Conservation (phyloP, 2,888 invertebrate genomes). For the Sabellastarte sp. region DNA sequence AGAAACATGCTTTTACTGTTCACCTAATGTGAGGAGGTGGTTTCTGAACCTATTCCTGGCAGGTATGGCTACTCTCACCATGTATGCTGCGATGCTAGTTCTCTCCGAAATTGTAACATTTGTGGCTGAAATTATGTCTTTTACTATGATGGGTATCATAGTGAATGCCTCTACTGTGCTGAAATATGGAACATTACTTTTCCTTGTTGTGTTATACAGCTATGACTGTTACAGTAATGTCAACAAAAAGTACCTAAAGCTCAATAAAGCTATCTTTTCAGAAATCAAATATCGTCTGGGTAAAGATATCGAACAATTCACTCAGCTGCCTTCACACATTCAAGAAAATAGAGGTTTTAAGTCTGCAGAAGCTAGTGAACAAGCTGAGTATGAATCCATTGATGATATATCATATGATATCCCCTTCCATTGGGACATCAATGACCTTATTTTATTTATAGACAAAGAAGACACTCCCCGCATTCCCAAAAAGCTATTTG, state of each 20-base stretch:
- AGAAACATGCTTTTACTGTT: not conserved
- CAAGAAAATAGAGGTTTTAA: slow-evolving; percentile 31
- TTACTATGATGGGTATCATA: slow-evolving; percentile 57
- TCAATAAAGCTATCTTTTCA: slow-evolving; percentile 50
- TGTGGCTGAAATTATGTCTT: slow-evolving; percentile 21
- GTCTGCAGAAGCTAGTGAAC: slow-evolving; percentile 41
- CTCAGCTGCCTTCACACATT: slow-evolving; percentile 47
- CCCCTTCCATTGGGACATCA: slow-evolving; percentile 41
- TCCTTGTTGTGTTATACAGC: slow-evolving; percentile 55
- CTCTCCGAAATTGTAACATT: slow-evolving; percentile 15
- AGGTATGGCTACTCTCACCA: slow-evolving; percentile 9
- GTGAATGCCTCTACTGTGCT: slow-evolving; percentile 52
- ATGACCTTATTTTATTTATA: slow-evolving; percentile 51
- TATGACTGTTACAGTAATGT: slow-evolving; percentile 55
- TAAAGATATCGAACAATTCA: slow-evolving; percentile 48
- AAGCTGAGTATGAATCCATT: slow-evolving; percentile 31
- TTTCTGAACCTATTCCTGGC: not conserved
- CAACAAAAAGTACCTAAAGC: slow-evolving; percentile 50
- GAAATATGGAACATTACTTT: slow-evolving; percentile 50
- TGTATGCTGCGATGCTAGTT: slow-evolving; percentile 31
- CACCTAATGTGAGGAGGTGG: not conserved
- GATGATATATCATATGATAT: slow-evolving; percentile 16
- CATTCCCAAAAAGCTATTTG: slow-evolving; percentile 50
- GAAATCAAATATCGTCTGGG: slow-evolving; percentile 47
- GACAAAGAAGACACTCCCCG: slow-evolving; percentile 53